A percentile compares a stretch with the other conserved stretches of the same genome.
phyloP scores from a whole-genome alignment of 2,888 invertebrate species.

The Bombylius major region DNA sequence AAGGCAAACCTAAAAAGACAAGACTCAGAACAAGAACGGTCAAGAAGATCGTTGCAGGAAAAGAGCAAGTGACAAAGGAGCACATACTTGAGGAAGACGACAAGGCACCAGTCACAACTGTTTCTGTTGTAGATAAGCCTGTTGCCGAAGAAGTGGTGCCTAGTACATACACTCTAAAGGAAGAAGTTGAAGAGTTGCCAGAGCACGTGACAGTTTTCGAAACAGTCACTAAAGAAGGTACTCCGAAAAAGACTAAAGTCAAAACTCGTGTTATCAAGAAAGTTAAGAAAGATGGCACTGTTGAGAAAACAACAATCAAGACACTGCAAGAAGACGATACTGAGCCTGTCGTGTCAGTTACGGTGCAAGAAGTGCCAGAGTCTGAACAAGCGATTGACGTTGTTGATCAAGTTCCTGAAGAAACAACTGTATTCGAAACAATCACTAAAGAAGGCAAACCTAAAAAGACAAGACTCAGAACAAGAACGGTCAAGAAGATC shows the following conservation, averaged over 20 bases:
- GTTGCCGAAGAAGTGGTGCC: slow-evolving; percentile 26
- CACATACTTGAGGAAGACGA: slow-evolving; percentile 29
- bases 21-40: slow-evolving; percentile 18
- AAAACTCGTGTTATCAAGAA: slow-evolving; percentile 14
- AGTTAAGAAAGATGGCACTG: slow-evolving; percentile 15
- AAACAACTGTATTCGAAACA: slow-evolving; percentile 21
- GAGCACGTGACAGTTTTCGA: slow-evolving; percentile 17
- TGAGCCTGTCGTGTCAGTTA: slow-evolving; percentile 23
- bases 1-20: slow-evolving; percentile 19
- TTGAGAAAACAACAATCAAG: slow-evolving; percentile 14
- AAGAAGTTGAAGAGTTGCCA: slow-evolving; percentile 18
- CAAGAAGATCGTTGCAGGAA: slow-evolving; percentile 17
- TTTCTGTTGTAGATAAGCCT: slow-evolving; percentile 15
- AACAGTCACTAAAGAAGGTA: slow-evolving; percentile 10
- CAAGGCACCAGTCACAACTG: slow-evolving; percentile 27
- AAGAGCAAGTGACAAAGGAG: slow-evolving; percentile 27
- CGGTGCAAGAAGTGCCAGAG: slow-evolving; percentile 21
- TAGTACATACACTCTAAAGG: slow-evolving; percentile 24
- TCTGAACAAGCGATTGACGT: slow-evolving; percentile 28
- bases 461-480: slow-evolving; percentile 23
- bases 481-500: slow-evolving; percentile 20
- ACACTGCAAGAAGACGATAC: slow-evolving; percentile 19
- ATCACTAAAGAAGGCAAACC: slow-evolving; percentile 19
- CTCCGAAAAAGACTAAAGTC: slow-evolving; percentile 19
- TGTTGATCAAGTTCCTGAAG: slow-evolving; percentile 32